Conservation (phyloP, 2,888 invertebrate genomes). For the Danaus chrysippus region DNA sequence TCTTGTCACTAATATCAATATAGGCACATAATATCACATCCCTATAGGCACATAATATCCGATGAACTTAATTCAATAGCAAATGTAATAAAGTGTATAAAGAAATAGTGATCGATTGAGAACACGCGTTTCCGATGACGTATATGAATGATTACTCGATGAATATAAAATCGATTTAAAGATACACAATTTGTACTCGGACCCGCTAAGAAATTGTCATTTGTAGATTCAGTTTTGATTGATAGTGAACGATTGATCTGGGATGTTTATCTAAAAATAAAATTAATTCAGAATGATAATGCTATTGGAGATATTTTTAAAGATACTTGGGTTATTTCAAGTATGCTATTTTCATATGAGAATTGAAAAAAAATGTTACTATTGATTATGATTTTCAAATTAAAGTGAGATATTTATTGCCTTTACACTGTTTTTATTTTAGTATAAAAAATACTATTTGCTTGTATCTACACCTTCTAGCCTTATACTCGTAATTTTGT, state of each 20-base stretch:
- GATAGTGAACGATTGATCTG: constrained; percentile 15
- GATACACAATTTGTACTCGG: constrained; percentile 26
- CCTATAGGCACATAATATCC: constrained; percentile 35
- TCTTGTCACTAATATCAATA: constrained; percentile 3
- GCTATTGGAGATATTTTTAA: too few relatives aligned
- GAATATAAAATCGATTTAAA: constrained; percentile 34
- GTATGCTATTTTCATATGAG: too few relatives aligned
- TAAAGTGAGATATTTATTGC: too few relatives aligned
- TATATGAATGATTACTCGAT: constrained; percentile 46
- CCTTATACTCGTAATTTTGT: too few relatives aligned
- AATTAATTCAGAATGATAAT: background rate
- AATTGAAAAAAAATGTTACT: too few relatives aligned
- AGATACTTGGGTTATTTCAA: too few relatives aligned
- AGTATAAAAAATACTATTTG: too few relatives aligned
- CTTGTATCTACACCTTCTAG: too few relatives aligned
- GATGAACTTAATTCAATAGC: constrained; percentile 34
- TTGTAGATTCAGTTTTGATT: constrained; percentile 28
- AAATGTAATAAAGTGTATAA: constrained; percentile 22
- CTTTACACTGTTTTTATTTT: too few relatives aligned
- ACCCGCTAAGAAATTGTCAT: constrained; percentile 20
- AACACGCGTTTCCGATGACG: constrained; percentile 62
- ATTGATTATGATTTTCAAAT: too few relatives aligned
- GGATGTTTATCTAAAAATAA: background rate
- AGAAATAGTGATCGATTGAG: constrained; percentile 57
- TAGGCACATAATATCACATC: constrained; percentile 19